These are phyloP conservation scores for Agonopterix subpropinquella DNA, from an alignment of 2,888 invertebrate species.

Conservation along the genomic window DNA sequence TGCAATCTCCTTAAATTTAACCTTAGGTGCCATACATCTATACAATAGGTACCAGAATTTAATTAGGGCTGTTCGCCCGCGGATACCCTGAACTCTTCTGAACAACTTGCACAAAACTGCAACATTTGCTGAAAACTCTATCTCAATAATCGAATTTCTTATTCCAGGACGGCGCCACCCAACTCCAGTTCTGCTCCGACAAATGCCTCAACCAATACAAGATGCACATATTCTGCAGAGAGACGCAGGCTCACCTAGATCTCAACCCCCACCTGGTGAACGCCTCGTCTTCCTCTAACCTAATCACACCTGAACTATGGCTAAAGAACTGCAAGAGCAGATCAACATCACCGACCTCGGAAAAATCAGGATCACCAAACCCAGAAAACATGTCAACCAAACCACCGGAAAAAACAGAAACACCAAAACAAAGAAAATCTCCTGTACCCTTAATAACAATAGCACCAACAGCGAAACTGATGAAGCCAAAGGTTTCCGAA, in stretches of 20 bases:
- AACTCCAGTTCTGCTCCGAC: constrained; percentile 93
- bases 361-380: constrained; percentile 73
- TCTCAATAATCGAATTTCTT: constrained; percentile 1
- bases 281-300: constrained; percentile 62
- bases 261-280: constrained; percentile 84
- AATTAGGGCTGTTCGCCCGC: too few species aligned
- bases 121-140: too few species aligned
- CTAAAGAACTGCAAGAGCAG: constrained; percentile 85
- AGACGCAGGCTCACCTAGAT: constrained; percentile 93
- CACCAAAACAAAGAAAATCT: constrained; percentile 52
- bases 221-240: constrained; percentile 97
- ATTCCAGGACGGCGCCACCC: constrained; percentile 89
- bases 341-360: constrained; percentile 76
- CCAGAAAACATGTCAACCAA: constrained; percentile 43
- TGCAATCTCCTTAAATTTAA: too few species aligned
- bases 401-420: constrained; percentile 38
- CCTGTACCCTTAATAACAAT: constrained; percentile 80
- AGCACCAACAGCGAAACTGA: constrained; percentile 79
- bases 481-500: constrained; percentile 64
- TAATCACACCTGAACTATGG: constrained; percentile 96
- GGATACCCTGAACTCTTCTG: too few species aligned
- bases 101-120: too few species aligned
- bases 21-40: too few species aligned
- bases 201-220: constrained; percentile 97
- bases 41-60: too few species aligned